These are phyloP conservation scores for Orthosia gracilis DNA, from an alignment of 2,888 invertebrate species.

Conservation along the genomic window DNA sequence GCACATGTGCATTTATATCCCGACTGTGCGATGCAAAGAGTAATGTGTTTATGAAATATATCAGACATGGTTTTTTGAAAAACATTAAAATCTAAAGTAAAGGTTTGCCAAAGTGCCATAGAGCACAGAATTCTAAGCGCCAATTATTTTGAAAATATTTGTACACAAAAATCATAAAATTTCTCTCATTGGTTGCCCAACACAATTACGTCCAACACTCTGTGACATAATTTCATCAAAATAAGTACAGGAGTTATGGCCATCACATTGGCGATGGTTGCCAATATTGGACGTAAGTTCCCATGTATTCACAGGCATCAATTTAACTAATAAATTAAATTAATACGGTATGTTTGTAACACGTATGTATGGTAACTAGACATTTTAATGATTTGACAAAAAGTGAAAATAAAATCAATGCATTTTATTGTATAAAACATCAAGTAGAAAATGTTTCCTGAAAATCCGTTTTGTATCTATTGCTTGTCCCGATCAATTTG, in stretches of 20 bases:
- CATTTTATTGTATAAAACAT: neutral
- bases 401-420: neutral
- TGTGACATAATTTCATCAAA: conserved; percentile 4
- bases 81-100: no score
- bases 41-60: no score
- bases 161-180: conserved; percentile 33
- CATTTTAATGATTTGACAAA: conserved; percentile 2
- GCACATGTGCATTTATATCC: no score
- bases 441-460: neutral
- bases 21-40: no score
- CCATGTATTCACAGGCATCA: conserved; percentile 25
- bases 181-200: conserved; percentile 10
- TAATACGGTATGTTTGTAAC: conserved; percentile 48
- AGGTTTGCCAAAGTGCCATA: neutral
- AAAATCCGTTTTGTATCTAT: no score
- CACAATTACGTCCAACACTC: conserved; percentile 3
- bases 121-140: neutral
- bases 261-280: conserved; percentile 14
- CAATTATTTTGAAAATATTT: conserved; percentile 7
- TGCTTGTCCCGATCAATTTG: neutral
- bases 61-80: no score
- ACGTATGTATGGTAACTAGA: conserved; percentile 33
- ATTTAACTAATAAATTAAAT: conserved; percentile 63
- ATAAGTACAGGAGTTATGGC: conserved; percentile 14
- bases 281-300: conserved; percentile 23